phyloP scores from a whole-genome alignment of 1,140 invertebrate species.

The Marisa cornuarietis region DNA sequence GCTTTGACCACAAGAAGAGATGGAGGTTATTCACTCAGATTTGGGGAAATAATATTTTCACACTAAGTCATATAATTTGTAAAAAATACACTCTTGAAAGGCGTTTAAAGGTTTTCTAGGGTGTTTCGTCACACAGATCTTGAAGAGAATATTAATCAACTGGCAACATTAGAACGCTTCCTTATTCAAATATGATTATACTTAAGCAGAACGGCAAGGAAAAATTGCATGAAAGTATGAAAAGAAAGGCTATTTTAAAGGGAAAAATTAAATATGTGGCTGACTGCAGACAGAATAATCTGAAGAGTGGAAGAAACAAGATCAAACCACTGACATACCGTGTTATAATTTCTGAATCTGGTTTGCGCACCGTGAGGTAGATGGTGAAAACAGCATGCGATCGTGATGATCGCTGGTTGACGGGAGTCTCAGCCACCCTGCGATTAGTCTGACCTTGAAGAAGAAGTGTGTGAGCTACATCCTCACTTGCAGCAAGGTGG shows the following conservation, averaged over 20 bases:
- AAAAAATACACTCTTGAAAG: too few relatives aligned
- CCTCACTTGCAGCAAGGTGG: constrained; percentile 70
- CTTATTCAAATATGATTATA: too few relatives aligned
- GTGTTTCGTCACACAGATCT: too few relatives aligned
- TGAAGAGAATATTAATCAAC: too few relatives aligned
- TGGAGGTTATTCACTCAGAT: neutral
- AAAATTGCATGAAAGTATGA: too few relatives aligned
- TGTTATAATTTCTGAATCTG: constrained; percentile 65
- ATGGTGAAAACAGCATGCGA: constrained; percentile 78
- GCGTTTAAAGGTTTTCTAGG: too few relatives aligned
- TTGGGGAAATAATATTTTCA: too few relatives aligned
- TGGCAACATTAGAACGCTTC: too few relatives aligned
- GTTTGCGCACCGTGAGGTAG: constrained; percentile 68
- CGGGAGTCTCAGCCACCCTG: constrained; percentile 69
- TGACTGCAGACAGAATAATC: too few relatives aligned
- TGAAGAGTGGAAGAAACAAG: neutral
- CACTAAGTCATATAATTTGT: too few relatives aligned
- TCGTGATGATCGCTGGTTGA: constrained; percentile 70
- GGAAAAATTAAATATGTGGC: neutral
- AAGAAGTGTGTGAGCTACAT: constrained; percentile 73
- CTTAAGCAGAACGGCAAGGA: too few relatives aligned
- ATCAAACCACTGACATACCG: constrained; percentile 5
- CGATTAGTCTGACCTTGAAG: constrained; percentile 73
- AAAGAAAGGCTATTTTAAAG: neutral
- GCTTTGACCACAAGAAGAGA: too few relatives aligned